phyloP scores from a whole-genome alignment of 1,140 invertebrate genomes.

The Diorhabda carinulata region DNA sequence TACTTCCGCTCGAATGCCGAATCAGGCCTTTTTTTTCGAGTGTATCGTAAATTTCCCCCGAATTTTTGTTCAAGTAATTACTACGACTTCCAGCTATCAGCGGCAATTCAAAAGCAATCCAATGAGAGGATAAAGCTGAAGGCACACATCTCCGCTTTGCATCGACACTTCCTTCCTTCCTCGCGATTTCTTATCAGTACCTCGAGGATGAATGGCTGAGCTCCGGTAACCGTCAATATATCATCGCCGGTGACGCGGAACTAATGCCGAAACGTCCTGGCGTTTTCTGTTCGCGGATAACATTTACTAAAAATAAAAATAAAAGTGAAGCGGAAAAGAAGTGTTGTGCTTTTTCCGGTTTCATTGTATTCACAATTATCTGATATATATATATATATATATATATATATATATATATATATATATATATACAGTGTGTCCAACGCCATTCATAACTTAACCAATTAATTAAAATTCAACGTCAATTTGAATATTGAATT shows the following conservation, averaged over 20 bases:
- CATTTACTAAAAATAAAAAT: not conserved
- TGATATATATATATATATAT: too few species aligned
- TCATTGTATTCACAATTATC: not conserved
- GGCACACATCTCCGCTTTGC: constrained; percentile 11
- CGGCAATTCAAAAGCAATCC: not conserved
- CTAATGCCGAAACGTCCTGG: constrained; percentile 16
- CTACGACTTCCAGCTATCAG: not conserved
- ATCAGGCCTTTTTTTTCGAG: not conserved
- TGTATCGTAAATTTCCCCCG: not conserved
- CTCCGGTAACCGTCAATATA: constrained; percentile 22
- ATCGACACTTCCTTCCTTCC: constrained; percentile 22
- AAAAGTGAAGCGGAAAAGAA: not conserved
- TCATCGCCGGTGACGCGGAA: constrained; percentile 21
- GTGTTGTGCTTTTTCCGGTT: not conserved
- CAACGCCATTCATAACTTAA: too few species aligned
- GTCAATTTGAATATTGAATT: too few species aligned
- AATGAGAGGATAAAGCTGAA: not conserved
- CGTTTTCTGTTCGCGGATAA: constrained; percentile 1
- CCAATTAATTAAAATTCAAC: too few species aligned
- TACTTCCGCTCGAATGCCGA: too few species aligned
- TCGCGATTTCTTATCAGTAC: constrained; percentile 26
- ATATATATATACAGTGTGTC: too few species aligned
- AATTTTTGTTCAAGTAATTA: not conserved
- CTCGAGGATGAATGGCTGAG: constrained; percentile 25
- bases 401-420: too few species aligned